Evolutionary conservation across 2,113 vertebrate species (phyloP), one percentile per base, ranked within the genome.

Genomic region (Dicaeum eximium): DNA sequence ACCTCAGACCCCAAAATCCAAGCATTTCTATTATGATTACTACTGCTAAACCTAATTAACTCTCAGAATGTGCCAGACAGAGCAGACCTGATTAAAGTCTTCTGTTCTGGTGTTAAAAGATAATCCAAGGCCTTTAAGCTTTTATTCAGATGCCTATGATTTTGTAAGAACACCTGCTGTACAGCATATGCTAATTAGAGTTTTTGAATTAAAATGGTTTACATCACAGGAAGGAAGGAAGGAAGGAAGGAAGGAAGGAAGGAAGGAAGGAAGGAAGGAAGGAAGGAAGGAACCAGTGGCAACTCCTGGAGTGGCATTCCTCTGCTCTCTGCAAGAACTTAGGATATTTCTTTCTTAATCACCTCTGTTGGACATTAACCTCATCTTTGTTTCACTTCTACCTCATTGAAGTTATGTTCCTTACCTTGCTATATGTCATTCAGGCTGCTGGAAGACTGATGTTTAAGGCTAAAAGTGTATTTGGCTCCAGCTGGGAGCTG

Each of bases 1-100:
- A 18, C 0, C 0, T n/a, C 50, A 67, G 81, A 80, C 35, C 10
- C 17, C 47, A 19, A 22, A 87, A 87, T 62, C 15, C 44, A 47
- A 96, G 33, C 15, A 72, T 77, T 95, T 86, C 61, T 61, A 13
- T 85, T 72, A 83, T 71, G 72, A 80, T 86, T 91, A 75, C 48
- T 92, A 12, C 37, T 82, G 73, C 24, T 92, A 93, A 95, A 88
- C 58, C 71, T 89, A 94, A 90, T 93, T 95, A 94, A 84, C 42
- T 74, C 58, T 82, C 84, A 91, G 83, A 72, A 58, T 66, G 61
- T 80, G 70, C 71, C 56, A 95, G 74, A 93, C 66, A 91, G 79
- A 54, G 57, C 71, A 93, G 64, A 82, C 61, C 57, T 84, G 81
- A 95, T 94, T 93, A 95, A 85, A 80, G 24, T 86, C 73, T 87